These are phyloP conservation scores for Mactromeris polynyma DNA, from an alignment of 2,888 invertebrate genomes.

Conservation along the genomic window DNA sequence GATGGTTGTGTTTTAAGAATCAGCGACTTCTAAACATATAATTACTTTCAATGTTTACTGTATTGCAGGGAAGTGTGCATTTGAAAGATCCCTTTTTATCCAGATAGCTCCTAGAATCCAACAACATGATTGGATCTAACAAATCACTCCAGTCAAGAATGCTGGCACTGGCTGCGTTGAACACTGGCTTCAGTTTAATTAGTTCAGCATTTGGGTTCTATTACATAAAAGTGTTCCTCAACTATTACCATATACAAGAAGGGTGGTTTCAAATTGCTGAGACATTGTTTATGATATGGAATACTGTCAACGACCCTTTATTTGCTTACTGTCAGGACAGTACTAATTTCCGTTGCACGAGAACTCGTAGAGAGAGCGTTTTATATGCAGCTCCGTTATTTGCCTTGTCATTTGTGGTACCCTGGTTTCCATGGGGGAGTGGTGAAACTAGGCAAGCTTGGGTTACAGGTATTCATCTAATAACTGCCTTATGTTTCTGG, in stretches of 20 bases:
- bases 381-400: constrained; percentile 87
- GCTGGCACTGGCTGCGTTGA: constrained; percentile 78
- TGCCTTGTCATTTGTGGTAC: constrained; percentile 86
- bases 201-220: constrained; percentile 87
- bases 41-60: background rate
- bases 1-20: background rate
- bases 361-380: constrained; percentile 86
- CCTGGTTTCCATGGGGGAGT: constrained; percentile 85
- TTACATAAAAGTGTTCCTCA: constrained; percentile 88
- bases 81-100: background rate
- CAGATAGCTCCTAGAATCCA: background rate
- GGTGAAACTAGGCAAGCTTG: constrained; percentile 61
- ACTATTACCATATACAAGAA: constrained; percentile 86
- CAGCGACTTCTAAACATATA: background rate
- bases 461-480: constrained; percentile 87
- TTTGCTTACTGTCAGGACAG: constrained; percentile 87
- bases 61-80: background rate
- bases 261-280: constrained; percentile 88
- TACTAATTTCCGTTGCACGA: constrained; percentile 81
- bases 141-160: constrained; percentile 58
- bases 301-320: constrained; percentile 88
- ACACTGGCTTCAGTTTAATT: constrained; percentile 80
- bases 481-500: constrained; percentile 87
- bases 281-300: constrained; percentile 87
- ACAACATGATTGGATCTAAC: background rate